Conservation (phyloP, 2,113 vertebrate species). For the Pluvialis apricaria region DNA sequence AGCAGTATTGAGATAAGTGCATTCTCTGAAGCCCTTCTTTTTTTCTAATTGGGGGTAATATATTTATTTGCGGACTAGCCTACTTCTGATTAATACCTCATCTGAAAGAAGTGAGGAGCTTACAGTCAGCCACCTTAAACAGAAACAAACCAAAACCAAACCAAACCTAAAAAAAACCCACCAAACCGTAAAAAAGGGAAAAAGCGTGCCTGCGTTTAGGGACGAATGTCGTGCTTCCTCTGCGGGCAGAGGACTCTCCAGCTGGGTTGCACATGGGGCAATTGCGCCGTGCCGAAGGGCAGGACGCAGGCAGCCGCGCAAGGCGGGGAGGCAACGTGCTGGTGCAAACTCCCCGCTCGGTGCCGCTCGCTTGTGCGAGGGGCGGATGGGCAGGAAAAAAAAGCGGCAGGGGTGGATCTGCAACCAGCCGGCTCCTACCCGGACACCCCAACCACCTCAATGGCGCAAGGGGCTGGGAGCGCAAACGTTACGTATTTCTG, state of each 20-base stretch:
- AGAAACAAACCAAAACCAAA: neutral
- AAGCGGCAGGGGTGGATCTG: neutral
- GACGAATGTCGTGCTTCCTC: neutral
- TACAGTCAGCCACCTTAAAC: neutral
- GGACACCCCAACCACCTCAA: fast-evolving
- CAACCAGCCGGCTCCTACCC: fast-evolving
- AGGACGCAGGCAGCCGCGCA: neutral
- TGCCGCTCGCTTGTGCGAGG: neutral
- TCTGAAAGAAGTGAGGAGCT: neutral
- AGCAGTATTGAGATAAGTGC: neutral
- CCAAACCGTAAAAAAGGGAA: too few species aligned
- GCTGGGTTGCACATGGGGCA: neutral
- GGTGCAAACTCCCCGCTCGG: neutral
- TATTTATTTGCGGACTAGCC: neutral
- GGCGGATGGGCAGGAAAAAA: neutral
- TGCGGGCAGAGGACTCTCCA: neutral
- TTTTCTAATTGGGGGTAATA: neutral
- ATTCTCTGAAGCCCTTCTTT: neutral
- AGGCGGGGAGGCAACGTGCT: neutral
- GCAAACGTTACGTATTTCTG: fast-evolving
- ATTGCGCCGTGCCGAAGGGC: neutral
- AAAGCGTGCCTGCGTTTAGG: neutral
- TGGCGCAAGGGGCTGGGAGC: fast-evolving
- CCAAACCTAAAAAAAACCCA: too few species aligned
- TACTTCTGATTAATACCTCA: neutral